phyloP scores from a whole-genome alignment of 2,888 invertebrate genomes.

The Caenorhabditis parvicauda region DNA sequence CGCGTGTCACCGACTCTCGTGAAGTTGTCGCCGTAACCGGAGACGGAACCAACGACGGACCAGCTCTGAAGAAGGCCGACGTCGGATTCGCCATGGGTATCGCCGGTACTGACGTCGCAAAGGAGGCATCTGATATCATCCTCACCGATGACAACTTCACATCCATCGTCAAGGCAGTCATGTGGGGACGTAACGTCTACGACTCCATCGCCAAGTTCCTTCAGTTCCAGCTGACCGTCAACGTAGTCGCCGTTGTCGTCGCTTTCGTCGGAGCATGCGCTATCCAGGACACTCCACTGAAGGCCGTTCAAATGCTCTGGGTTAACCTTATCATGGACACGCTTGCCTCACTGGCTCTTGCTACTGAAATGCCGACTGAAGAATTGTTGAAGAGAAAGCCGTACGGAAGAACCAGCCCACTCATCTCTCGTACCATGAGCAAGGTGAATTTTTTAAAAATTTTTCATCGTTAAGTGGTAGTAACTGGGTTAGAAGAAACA shows the following conservation, averaged over 20 bases:
- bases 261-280: slow-evolving; percentile 68
- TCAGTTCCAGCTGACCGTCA: slow-evolving; percentile 68
- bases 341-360: slow-evolving; percentile 67
- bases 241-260: slow-evolving; percentile 68
- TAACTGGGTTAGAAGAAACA: no score
- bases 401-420: slow-evolving; percentile 65
- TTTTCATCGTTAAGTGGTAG: no score
- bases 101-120: slow-evolving; percentile 68
- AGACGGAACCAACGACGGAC: slow-evolving; percentile 68
- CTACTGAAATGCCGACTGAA: slow-evolving; percentile 67
- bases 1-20: slow-evolving; percentile 32
- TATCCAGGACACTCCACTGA: slow-evolving; percentile 65
- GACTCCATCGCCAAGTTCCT: slow-evolving; percentile 69
- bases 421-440: slow-evolving; percentile 71
- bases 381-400: slow-evolving; percentile 64
- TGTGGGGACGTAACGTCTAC: slow-evolving; percentile 69
- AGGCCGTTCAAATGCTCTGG: slow-evolving; percentile 68
- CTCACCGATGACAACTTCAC: slow-evolving; percentile 69
- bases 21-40: slow-evolving; percentile 69
- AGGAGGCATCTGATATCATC: slow-evolving; percentile 68
- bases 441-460: no score
- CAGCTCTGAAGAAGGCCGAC: slow-evolving; percentile 68
- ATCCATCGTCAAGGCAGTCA: slow-evolving; percentile 68
- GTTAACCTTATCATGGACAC: slow-evolving; percentile 70
- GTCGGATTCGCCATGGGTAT: slow-evolving; percentile 68